These are phyloP conservation scores for Drosophila pseudotakahashii DNA, from an alignment of 2,888 invertebrate genomes.

Conservation along the genomic window DNA sequence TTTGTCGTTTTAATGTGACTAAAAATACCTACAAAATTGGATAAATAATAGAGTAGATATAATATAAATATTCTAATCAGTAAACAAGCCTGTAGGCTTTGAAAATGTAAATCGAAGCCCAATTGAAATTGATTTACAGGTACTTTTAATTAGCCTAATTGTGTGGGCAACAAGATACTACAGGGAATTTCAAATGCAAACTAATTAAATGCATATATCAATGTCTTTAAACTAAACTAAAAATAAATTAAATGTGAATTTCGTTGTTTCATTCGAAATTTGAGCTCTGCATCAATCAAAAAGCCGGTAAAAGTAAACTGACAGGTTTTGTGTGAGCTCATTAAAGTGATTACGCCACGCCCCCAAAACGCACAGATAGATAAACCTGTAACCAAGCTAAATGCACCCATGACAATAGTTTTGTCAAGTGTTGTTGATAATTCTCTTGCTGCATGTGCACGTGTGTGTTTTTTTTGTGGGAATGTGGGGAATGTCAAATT, in stretches of 20 bases:
- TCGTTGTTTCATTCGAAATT: slow-evolving; percentile 19
- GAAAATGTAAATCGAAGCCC: neutral
- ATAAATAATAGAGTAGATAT: too few species aligned
- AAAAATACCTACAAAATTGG: too few species aligned
- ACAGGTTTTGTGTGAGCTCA: slow-evolving; percentile 69
- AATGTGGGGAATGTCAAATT: slow-evolving; percentile 51
- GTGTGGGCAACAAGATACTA: slow-evolving; percentile 16
- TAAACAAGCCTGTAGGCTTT: too few species aligned
- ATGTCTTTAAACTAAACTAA: slow-evolving; percentile 9
- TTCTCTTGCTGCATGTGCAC: slow-evolving; percentile 13
- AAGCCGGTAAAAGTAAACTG: slow-evolving; percentile 37
- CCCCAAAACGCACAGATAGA: slow-evolving; percentile 19
- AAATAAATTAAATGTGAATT: slow-evolving; percentile 14
- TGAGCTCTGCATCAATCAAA: slow-evolving; percentile 54
- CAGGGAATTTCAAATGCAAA: slow-evolving; percentile 4
- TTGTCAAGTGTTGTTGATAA: slow-evolving; percentile 33
- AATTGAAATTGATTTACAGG: slow-evolving; percentile 6
- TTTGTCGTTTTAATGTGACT: too few species aligned
- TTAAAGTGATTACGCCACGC: slow-evolving; percentile 69
- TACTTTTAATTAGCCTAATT: slow-evolving; percentile 63
- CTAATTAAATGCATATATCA: slow-evolving; percentile 26
- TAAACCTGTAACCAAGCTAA: slow-evolving; percentile 30
- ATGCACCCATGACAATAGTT: slow-evolving; percentile 61
- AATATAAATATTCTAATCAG: too few species aligned
- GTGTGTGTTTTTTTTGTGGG: slow-evolving; percentile 7